Conservation (phyloP, 2,888 invertebrate species). For the Leucania comma region DNA sequence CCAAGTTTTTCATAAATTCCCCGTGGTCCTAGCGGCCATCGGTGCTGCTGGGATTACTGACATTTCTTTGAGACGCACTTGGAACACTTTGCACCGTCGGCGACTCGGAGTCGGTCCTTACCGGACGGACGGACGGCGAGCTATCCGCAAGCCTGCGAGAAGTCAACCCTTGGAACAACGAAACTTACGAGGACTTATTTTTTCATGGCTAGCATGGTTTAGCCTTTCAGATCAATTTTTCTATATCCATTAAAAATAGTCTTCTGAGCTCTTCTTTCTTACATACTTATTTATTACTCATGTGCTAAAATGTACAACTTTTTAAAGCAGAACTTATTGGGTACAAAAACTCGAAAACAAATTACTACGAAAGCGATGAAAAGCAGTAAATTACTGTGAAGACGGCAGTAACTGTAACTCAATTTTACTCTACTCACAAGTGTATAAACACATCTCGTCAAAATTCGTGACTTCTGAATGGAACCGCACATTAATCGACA, state of each 20-base stretch:
- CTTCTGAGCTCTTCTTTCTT: neutral
- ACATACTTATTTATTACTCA: neutral
- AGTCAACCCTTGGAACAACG: neutral
- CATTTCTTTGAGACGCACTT: too few species aligned
- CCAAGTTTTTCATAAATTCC: too few species aligned
- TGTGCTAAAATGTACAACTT: neutral
- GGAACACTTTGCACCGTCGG: too few species aligned
- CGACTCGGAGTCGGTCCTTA: too few species aligned
- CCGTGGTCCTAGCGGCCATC: too few species aligned
- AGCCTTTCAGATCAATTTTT: neutral
- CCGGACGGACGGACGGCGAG: too few species aligned
- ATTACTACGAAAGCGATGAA: conserved; percentile 3
- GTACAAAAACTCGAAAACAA: conserved; percentile 12
- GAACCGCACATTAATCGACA: conserved; percentile 42
- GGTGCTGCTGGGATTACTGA: too few species aligned
- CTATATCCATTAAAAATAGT: neutral
- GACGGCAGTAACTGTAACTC: conserved; percentile 33
- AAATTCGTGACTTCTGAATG: conserved; percentile 41
- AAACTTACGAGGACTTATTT: neutral
- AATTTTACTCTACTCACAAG: conserved; percentile 38
- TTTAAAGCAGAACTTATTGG: neutral
- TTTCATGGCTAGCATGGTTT: too few species aligned
- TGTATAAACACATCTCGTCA: conserved; percentile 28
- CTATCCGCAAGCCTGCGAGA: neutral
- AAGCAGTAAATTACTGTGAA: conserved; percentile 36